A percentile compares a stretch with the other conserved stretches of the same genome.
Conservation (phyloP, 2,797 vertebrate genomes). For the Tadarida brasiliensis region DNA sequence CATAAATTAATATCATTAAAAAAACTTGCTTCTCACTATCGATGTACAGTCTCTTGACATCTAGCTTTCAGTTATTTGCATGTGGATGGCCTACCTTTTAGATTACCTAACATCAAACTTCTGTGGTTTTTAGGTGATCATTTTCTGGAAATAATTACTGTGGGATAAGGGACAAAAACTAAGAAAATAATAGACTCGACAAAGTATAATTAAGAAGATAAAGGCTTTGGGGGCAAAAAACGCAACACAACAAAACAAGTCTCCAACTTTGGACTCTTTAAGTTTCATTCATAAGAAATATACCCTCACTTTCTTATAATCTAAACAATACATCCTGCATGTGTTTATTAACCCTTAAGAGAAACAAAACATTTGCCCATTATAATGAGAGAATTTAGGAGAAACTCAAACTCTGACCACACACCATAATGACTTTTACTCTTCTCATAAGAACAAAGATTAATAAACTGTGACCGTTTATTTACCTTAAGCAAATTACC, state of each 20-base stretch:
- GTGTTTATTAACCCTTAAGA: neutral
- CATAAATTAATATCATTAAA: neutral
- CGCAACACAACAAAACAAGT: neutral
- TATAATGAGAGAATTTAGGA: neutral
- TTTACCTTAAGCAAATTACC: slow-evolving; percentile 37
- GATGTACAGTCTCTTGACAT: neutral
- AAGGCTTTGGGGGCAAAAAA: neutral
- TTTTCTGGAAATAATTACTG: slow-evolving; percentile 65
- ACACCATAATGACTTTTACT: neutral
- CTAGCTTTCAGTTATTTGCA: neutral
- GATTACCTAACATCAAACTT: neutral
- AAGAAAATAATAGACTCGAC: neutral
- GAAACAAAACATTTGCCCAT: neutral
- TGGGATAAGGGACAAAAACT: neutral
- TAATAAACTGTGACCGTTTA: neutral
- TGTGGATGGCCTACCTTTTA: neutral
- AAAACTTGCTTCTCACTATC: neutral
- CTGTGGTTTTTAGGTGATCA: slow-evolving; percentile 35
- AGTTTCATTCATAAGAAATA: neutral
- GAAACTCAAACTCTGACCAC: neutral
- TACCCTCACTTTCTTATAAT: neutral
- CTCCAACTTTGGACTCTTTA: neutral
- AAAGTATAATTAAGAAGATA: slow-evolving; percentile 30
- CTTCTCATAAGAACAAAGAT: slow-evolving; percentile 2
- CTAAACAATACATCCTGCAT: neutral